Evolutionary conservation across 35 echinoderm and acorn worm genomes (phyloP).

Genomic region (Apostichopus japonicus): DNA sequence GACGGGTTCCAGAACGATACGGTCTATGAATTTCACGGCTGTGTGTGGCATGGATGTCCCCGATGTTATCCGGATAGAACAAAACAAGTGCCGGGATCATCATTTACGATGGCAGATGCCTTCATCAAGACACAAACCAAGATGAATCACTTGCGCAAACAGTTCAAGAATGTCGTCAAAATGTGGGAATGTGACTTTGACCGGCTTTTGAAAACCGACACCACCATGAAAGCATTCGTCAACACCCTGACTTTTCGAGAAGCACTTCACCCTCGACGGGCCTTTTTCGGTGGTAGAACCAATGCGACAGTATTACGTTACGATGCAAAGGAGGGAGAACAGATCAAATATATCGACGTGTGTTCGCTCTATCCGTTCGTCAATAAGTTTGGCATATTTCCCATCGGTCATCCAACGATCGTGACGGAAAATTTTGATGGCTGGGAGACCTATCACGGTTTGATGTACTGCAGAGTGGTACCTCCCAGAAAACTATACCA

Average conservation of each 20-base stretch:
- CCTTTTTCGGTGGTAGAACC: conserved; percentile 67
- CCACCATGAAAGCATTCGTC: background rate
- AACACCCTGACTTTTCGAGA: background rate
- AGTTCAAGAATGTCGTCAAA: background rate
- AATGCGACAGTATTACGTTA: conserved; percentile 54
- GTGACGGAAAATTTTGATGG: conserved; percentile 50
- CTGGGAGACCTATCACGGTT: background rate
- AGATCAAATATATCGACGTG: conserved; percentile 65
- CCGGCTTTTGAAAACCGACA: background rate
- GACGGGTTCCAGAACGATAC: background rate
- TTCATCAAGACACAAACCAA: conserved; percentile 8
- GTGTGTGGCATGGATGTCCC: conserved; percentile 1
- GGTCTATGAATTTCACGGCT: conserved; percentile 5
- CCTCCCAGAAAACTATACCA: background rate
- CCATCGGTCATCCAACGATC: conserved; percentile 60
- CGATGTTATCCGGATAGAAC: background rate
- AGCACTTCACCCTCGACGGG: conserved; percentile 49
- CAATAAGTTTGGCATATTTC: conserved; percentile 57
- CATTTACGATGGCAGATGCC: background rate
- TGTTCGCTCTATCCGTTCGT: conserved; percentile 18
- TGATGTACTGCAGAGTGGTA: background rate
- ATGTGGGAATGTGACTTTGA: conserved; percentile 45
- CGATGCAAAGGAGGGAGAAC: conserved; percentile 21
- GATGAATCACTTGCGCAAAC: background rate
- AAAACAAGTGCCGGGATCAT: background rate